Evolutionary conservation across 1,140 invertebrate species (phyloP).

Genomic region (Cephus cinctus): DNA sequence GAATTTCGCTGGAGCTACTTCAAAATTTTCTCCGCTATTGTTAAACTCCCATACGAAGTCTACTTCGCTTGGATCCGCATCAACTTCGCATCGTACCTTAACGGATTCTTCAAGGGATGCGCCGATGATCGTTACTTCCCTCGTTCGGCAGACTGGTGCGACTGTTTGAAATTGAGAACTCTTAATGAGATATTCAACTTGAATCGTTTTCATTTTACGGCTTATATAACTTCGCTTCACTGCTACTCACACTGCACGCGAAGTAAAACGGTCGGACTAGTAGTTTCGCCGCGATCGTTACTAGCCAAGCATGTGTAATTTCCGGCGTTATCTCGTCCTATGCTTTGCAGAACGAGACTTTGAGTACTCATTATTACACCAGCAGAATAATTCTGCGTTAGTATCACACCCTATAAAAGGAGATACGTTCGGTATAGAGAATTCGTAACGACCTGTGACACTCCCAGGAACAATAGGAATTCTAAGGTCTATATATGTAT

Average conservation of each 20-base stretch:
- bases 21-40: slow-evolving; percentile 81
- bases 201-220: neutral
- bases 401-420: slow-evolving; percentile 67
- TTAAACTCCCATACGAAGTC: slow-evolving; percentile 88
- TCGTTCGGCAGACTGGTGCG: slow-evolving; percentile 75
- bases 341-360: slow-evolving; percentile 81
- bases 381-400: slow-evolving; percentile 80
- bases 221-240: neutral
- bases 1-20: slow-evolving; percentile 67
- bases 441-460: too few relatives aligned
- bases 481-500: too few relatives aligned
- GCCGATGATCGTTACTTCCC: slow-evolving; percentile 72
- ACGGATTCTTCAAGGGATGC: slow-evolving; percentile 81
- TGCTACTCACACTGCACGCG: slow-evolving; percentile 79
- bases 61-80: slow-evolving; percentile 80
- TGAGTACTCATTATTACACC: slow-evolving; percentile 85
- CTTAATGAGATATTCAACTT: slow-evolving; percentile 2
- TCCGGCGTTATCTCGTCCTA: slow-evolving; percentile 77
- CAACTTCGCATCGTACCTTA: slow-evolving; percentile 78
- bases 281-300: slow-evolving; percentile 80
- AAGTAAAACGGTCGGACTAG: slow-evolving; percentile 72
- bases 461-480: too few relatives aligned
- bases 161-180: slow-evolving; percentile 54
- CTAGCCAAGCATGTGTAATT: slow-evolving; percentile 80
- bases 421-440: too few relatives aligned